Conservation (phyloP, 1,140 invertebrate species). For the Sycophila sp. region DNA sequence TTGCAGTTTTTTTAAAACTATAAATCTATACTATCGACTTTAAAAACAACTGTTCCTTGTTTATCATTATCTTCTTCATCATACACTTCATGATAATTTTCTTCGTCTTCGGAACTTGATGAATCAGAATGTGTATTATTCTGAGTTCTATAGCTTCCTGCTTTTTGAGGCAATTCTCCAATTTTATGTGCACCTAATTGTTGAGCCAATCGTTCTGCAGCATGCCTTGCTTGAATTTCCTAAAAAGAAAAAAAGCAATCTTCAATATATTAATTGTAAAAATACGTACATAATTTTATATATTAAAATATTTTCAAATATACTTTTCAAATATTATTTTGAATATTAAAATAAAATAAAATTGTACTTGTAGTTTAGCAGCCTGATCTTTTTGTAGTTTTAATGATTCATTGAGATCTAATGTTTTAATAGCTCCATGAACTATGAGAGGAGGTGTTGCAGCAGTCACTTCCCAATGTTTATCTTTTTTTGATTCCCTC, state of each 20-base stretch:
- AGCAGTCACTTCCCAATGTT: slow-evolving; percentile 76
- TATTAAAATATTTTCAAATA: slow-evolving; percentile 21
- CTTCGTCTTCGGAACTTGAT: slow-evolving; percentile 54
- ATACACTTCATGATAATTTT: slow-evolving; percentile 53
- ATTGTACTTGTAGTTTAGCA: slow-evolving; percentile 57
- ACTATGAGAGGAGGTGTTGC: slow-evolving; percentile 71
- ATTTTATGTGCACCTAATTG: slow-evolving; percentile 47
- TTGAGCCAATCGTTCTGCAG: slow-evolving; percentile 60
- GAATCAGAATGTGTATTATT: slow-evolving; percentile 42
- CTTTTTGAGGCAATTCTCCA: slow-evolving; percentile 35
- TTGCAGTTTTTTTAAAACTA: slow-evolving; percentile 39
- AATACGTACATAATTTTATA: slow-evolving; percentile 14
- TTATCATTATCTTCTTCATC: slow-evolving; percentile 64
- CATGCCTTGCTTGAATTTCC: slow-evolving; percentile 64
- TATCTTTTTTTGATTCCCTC: slow-evolving; percentile 69
- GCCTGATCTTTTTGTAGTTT: slow-evolving; percentile 66
- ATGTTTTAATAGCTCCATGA: slow-evolving; percentile 67
- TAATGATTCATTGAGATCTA: slow-evolving; percentile 70
- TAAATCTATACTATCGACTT: slow-evolving; percentile 50
- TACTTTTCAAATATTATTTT: not conserved
- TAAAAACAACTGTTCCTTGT: slow-evolving; percentile 60
- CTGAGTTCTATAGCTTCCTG: slow-evolving; percentile 46
- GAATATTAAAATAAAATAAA: not conserved
- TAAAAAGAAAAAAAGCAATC: slow-evolving; percentile 42
- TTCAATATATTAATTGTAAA: slow-evolving; percentile 9